phyloP scores from a whole-genome alignment of 2,888 invertebrate species.

The Alsophila aescularia region DNA sequence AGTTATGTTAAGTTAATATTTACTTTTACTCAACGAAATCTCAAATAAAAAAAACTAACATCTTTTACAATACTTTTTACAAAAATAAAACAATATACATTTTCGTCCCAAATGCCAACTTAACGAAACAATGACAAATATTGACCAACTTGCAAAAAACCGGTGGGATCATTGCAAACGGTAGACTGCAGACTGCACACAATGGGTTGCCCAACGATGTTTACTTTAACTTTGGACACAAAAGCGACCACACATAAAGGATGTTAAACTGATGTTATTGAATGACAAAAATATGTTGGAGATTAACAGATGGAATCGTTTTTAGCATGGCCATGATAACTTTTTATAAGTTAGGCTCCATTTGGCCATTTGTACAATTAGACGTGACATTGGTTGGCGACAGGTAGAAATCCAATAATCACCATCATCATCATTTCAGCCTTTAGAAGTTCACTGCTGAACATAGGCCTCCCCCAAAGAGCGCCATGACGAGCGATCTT shows the following conservation, averaged over 20 bases:
- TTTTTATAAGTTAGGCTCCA: no score
- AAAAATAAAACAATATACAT: constrained; percentile 17
- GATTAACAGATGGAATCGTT: no score
- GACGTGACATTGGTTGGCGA: no score
- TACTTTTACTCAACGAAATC: not conserved
- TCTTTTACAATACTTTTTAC: not conserved
- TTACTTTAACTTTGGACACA: constrained; percentile 58
- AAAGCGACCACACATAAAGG: constrained; percentile 66
- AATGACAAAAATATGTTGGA: constrained; percentile 2
- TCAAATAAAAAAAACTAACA: not conserved
- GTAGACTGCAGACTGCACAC: constrained; percentile 32
- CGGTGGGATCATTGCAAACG: constrained; percentile 43
- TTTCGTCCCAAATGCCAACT: constrained; percentile 25
- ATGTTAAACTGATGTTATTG: constrained; percentile 27
- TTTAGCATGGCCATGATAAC: no score
- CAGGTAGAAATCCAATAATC: no score
- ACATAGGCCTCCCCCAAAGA: no score
- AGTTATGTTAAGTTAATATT: no score
- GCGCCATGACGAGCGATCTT: no score
- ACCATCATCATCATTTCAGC: no score
- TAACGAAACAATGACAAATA: constrained; percentile 38
- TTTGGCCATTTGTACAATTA: no score
- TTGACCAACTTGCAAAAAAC: constrained; percentile 41
- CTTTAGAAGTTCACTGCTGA: no score
- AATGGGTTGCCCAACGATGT: constrained; percentile 56